These are phyloP conservation scores for Oeneis ivallda DNA, from an alignment of 2,888 invertebrate genomes.

Conservation along the genomic window DNA sequence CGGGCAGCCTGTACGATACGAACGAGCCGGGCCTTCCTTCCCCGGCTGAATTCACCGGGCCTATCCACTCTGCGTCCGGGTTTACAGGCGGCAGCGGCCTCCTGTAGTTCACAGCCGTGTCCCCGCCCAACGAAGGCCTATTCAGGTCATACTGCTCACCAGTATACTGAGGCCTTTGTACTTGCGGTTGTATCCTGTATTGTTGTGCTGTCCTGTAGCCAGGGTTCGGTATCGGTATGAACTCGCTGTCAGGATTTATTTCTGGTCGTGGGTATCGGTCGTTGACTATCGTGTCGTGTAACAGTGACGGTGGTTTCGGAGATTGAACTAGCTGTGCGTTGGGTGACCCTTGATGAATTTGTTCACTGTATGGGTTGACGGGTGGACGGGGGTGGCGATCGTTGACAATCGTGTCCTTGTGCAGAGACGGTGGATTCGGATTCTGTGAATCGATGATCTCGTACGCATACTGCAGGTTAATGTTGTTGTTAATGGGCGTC, in stretches of 20 bases:
- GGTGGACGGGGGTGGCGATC: constrained; percentile 85
- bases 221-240: constrained; percentile 75
- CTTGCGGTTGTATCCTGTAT: constrained; percentile 59
- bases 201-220: constrained; percentile 64
- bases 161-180: constrained; percentile 62
- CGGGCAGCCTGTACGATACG: constrained; percentile 87
- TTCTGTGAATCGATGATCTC: constrained; percentile 66
- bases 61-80: constrained; percentile 83
- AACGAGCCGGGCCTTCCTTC: constrained; percentile 70
- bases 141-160: constrained; percentile 73
- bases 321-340: constrained; percentile 61
- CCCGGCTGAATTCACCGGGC: constrained; percentile 73
- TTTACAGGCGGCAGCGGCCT: constrained; percentile 80
- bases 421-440: constrained; percentile 74
- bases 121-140: constrained; percentile 66
- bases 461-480: constrained; percentile 80
- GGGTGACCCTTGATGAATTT: constrained; percentile 55
- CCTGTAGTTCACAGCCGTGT: constrained; percentile 82
- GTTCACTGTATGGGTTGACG: constrained; percentile 86
- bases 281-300: constrained; percentile 86
- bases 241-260: constrained; percentile 87
- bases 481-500: constrained; percentile 76
- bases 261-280: constrained; percentile 85
- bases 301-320: constrained; percentile 73
- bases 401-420: constrained; percentile 87